A percentile compares a stretch with the other conserved stretches of the same genome.
These are phyloP conservation scores for Pelochelys cantorii DNA, from an alignment of 2,797 vertebrate species.

Conservation along the genomic window DNA sequence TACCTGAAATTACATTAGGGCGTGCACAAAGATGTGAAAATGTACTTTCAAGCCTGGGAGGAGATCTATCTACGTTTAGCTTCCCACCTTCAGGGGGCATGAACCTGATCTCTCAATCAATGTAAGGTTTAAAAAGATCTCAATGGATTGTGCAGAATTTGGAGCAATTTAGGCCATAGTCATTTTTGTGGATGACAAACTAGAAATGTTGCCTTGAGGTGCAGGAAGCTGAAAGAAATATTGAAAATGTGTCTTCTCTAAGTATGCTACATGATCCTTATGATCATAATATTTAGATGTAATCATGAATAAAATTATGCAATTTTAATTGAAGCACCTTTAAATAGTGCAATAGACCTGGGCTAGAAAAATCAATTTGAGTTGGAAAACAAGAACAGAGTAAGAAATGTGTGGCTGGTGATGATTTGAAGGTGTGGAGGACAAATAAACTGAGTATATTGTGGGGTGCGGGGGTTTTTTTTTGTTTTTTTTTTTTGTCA, in stretches of 20 bases:
- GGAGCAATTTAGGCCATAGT: slow-evolving; percentile 66
- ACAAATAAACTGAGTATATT: background rate
- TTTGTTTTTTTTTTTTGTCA: background rate
- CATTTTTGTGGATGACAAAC: slow-evolving; percentile 51
- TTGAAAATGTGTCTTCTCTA: slow-evolving; percentile 22
- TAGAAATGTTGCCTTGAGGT: slow-evolving; percentile 59
- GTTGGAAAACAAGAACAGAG: background rate
- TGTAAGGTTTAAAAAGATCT: slow-evolving; percentile 66
- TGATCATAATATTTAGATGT: slow-evolving; percentile 1
- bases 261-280: background rate
- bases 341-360: background rate
- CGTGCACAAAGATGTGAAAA: background rate
- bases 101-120: slow-evolving; percentile 20
- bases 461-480: background rate
- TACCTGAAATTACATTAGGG: background rate
- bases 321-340: slow-evolving; percentile 15
- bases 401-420: background rate
- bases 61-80: background rate
- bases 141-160: slow-evolving; percentile 51
- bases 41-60: background rate
- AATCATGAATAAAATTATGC: slow-evolving; percentile 18
- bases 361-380: background rate
- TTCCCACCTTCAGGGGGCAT: slow-evolving; percentile 7
- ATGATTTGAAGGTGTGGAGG: background rate
- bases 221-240: slow-evolving; percentile 43